Evolutionary conservation across 1,140 invertebrate genomes (phyloP).

Genomic region (Diachasma alloeum): DNA sequence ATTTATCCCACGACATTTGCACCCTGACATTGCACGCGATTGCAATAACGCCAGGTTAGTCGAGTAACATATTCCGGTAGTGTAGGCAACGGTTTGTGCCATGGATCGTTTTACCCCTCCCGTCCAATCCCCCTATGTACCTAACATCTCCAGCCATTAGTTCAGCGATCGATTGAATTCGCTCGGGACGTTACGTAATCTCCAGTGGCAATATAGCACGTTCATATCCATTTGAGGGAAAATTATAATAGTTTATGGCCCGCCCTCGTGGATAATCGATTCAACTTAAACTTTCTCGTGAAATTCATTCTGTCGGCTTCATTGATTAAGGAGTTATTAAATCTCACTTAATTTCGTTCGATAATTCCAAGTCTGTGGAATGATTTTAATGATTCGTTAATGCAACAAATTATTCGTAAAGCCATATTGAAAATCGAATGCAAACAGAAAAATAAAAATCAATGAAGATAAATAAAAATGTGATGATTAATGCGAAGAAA

Average conservation of each 20-base stretch:
- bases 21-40: constrained; percentile 8
- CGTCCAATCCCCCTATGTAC: neutral
- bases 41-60: constrained; percentile 14
- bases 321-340: neutral
- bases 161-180: constrained; percentile 18
- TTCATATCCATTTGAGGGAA: neutral
- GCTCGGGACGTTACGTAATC: constrained; percentile 19
- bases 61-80: constrained; percentile 18
- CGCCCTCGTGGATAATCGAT: neutral
- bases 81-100: neutral
- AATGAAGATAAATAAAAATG: neutral
- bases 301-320: neutral
- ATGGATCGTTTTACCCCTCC: neutral
- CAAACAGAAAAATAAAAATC: neutral
- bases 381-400: too few species aligned
- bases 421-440: too few species aligned
- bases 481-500: too few species aligned
- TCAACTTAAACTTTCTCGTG: neutral
- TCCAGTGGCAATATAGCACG: constrained; percentile 14
- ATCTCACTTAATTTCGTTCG: neutral
- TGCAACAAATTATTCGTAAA: too few species aligned
- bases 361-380: neutral
- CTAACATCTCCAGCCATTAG: constrained; percentile 17
- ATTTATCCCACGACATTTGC: neutral
- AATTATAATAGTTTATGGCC: constrained; percentile 9